Percentiles rank a stretch among this genome's conserved stretches.
Conservation (phyloP, 2,797 vertebrate species). For the Micrastur ruficollis region DNA sequence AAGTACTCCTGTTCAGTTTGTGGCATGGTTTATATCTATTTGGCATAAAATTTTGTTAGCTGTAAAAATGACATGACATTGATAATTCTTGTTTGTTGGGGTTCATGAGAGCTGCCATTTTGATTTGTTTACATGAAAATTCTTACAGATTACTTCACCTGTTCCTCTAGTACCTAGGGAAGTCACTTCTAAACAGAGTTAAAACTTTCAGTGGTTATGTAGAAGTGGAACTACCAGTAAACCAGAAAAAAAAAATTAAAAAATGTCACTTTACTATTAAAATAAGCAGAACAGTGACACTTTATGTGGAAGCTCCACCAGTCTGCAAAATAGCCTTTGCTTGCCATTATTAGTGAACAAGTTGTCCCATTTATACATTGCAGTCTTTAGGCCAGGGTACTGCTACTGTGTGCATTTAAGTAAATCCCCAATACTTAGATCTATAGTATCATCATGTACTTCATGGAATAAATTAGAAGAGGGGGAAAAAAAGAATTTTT, state of each 20-base stretch:
- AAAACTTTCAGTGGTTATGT: neutral
- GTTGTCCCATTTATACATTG: neutral
- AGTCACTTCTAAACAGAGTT: neutral
- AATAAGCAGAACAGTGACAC: neutral
- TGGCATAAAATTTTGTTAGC: conserved; percentile 1
- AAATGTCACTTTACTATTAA: neutral
- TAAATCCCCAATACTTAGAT: neutral
- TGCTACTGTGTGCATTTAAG: neutral
- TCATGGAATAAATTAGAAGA: neutral
- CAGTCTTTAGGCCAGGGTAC: neutral
- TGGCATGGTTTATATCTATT: conserved; percentile 72
- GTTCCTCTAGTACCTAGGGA: neutral
- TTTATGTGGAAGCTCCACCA: neutral
- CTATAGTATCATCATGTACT: neutral
- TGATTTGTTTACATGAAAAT: neutral
- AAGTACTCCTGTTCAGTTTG: conserved; percentile 77
- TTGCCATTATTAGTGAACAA: neutral
- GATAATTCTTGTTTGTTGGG: neutral
- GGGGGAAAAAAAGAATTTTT: neutral
- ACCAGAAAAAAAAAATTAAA: neutral
- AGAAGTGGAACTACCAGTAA: neutral
- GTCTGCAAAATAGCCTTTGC: neutral
- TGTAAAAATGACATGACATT: neutral
- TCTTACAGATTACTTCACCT: neutral
- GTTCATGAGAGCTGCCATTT: conserved; percentile 28